Evolutionary conservation across 64 coral and sea anemone species (phyloP), one percentile per base, ranked within the genome.

Genomic region (Stylophora pistillata): DNA sequence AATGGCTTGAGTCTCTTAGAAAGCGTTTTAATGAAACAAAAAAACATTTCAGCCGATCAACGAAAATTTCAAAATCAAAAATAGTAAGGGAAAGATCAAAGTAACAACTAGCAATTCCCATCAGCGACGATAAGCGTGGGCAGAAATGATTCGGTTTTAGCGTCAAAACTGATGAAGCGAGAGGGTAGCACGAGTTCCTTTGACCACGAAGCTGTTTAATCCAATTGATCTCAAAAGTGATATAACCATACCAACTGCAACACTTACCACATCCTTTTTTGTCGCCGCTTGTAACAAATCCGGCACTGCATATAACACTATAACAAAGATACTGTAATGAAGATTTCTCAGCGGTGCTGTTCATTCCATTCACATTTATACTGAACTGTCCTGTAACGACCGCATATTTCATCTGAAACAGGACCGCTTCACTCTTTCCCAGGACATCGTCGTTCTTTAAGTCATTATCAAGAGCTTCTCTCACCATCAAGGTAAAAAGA

Each of bases 401-500:
- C 13, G 54, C 65, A 56, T 89, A 89, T 59, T 79, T 58, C 62
- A 79, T 55, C 37, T 89, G 75, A 69, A 89, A 89, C 87, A 89
- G 16, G 5, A 89, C 73, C 1, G 87, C 75, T 65, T 89, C 87
- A 29, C 73, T 77, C 53, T 18, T 89, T n/a, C 78, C 87, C 65
- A 61, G 53, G 18, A 89, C 74, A 52, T 75, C 28, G 21, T 29
- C 63, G 54, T 15, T 31, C 37, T 55, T 23, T 9, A 23, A 63
- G 25, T 75, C n/a, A 6, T 52, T 64, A 89, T 79, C 68, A 56
- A 65, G 65, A 14, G 25, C 74, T 68, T 25, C 64, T 55, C 55
- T 65, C 30, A 80, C 61, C 1, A 66, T 47, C 41, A 89, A 15
- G n/a, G 68, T 64, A 55, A 89, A 65, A 12, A 79, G 52, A 20